Evolutionary conservation across 2,888 invertebrate species (phyloP).

Genomic region (Operophtera brumata): DNA sequence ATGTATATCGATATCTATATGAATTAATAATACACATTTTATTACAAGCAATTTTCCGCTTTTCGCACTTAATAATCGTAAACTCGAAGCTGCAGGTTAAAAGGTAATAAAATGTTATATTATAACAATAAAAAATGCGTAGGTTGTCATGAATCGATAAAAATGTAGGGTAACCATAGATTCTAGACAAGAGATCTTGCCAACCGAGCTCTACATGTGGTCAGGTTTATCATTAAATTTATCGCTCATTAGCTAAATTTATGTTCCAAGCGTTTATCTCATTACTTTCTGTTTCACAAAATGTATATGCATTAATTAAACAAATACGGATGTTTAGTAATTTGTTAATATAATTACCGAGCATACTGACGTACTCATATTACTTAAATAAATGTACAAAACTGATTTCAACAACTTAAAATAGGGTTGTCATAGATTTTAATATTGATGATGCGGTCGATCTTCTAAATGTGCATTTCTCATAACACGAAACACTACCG

Average conservation of each 20-base stretch:
- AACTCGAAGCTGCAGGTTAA: conserved; percentile 19
- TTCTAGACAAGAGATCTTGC: conserved; percentile 3
- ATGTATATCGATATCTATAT: neutral
- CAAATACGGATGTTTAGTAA: conserved; percentile 2
- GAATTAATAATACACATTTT: neutral
- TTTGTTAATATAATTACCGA: conserved; percentile 1
- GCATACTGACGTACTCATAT: neutral
- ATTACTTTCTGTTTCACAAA: conserved; percentile 9
- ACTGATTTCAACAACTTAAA: neutral
- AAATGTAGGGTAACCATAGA: conserved; percentile 26
- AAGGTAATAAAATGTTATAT: conserved; percentile 21
- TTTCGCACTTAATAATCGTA: conserved; percentile 29
- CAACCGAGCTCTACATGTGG: conserved; percentile 10
- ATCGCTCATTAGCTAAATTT: conserved; percentile 22
- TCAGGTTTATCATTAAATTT: conserved; percentile 14
- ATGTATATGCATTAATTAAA: conserved; percentile 11
- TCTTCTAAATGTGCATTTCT: too few species aligned
- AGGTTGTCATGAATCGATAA: conserved; percentile 21
- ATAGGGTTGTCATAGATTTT: too few species aligned
- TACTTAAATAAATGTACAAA: too few species aligned
- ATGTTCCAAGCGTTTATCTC: conserved; percentile 8
- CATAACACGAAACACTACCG: too few species aligned
- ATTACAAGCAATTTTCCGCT: conserved; percentile 24
- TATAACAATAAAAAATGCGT: conserved; percentile 29
- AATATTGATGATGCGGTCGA: too few species aligned